Percentiles rank a stretch among this genome's conserved stretches.
phyloP scores from a whole-genome alignment of 2,888 invertebrate genomes.

The Noctua fimbriata region DNA sequence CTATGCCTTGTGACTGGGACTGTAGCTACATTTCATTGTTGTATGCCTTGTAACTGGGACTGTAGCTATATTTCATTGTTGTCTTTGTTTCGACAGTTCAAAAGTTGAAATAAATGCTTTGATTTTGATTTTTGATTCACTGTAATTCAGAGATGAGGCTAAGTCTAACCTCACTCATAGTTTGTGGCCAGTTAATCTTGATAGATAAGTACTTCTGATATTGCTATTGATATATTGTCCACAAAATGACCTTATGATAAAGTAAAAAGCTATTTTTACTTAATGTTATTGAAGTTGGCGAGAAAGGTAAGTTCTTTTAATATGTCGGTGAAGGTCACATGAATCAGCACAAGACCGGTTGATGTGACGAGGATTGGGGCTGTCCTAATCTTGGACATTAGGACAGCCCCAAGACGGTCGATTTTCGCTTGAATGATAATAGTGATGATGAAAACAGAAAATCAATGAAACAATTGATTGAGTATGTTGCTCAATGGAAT shows the following conservation, averaged over 20 bases:
- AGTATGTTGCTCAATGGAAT: conserved; percentile 9
- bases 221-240: background rate
- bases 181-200: background rate
- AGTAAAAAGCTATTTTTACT: background rate
- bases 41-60: too few relatives aligned
- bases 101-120: too few relatives aligned
- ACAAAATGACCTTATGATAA: background rate
- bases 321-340: background rate
- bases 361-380: background rate
- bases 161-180: too few relatives aligned
- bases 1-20: too few relatives aligned
- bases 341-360: background rate
- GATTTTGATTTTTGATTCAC: background rate
- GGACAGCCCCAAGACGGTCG: too few relatives aligned
- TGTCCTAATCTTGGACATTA: too few relatives aligned
- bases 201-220: background rate
- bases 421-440: background rate
- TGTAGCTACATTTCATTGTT: too few relatives aligned
- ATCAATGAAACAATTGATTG: background rate
- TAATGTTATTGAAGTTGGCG: background rate
- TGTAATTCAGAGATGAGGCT: background rate
- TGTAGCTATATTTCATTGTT: too few relatives aligned
- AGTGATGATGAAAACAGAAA: background rate
- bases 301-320: background rate
- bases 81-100: too few relatives aligned